Percentiles rank a stretch among this genome's conserved stretches.
These are phyloP conservation scores for Plodia interpunctella DNA, from an alignment of 1,140 invertebrate genomes.

Conservation along the genomic window DNA sequence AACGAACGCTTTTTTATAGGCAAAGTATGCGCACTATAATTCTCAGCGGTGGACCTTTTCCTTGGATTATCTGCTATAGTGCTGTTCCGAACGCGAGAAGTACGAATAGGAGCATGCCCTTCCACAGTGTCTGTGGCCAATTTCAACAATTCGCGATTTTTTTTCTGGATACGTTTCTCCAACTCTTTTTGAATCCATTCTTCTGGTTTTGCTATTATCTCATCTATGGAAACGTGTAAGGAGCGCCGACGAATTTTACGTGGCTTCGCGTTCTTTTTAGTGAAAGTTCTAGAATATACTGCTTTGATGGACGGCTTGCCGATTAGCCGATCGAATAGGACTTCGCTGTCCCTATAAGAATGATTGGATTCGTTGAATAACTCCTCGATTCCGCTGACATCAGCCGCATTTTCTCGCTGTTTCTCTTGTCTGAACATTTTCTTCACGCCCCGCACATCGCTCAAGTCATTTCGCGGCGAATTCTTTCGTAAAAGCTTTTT, in stretches of 20 bases:
- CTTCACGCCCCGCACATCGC: slow-evolving; percentile 55
- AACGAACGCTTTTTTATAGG: slow-evolving; percentile 58
- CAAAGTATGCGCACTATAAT: slow-evolving; percentile 39
- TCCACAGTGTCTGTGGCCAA: slow-evolving; percentile 39
- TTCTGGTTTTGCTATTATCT: slow-evolving; percentile 42
- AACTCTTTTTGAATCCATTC: slow-evolving; percentile 51
- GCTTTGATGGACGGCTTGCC: slow-evolving; percentile 42
- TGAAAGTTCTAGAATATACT: slow-evolving; percentile 44
- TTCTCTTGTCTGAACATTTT: slow-evolving; percentile 38
- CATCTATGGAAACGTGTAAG: slow-evolving; percentile 33
- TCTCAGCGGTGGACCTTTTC: slow-evolving; percentile 33
- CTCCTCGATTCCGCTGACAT: slow-evolving; percentile 54
- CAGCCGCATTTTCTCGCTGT: slow-evolving; percentile 24
- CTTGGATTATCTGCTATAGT: slow-evolving; percentile 7
- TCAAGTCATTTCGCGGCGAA: slow-evolving; percentile 49
- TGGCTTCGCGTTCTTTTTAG: slow-evolving; percentile 20
- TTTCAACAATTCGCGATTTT: slow-evolving; percentile 33
- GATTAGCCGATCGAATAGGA: slow-evolving; percentile 46
- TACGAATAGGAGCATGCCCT: slow-evolving; percentile 25
- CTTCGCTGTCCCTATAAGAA: slow-evolving; percentile 25
- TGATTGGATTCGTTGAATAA: slow-evolving; percentile 33
- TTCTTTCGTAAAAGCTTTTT: slow-evolving; percentile 37
- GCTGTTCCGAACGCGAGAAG: slow-evolving; percentile 24
- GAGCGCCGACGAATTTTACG: slow-evolving; percentile 31
- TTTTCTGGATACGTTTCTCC: not conserved